Evolutionary conservation across 2,113 vertebrate genomes (phyloP), one percentile per base, ranked within the genome.

Genomic region (Delphinus delphis): DNA sequence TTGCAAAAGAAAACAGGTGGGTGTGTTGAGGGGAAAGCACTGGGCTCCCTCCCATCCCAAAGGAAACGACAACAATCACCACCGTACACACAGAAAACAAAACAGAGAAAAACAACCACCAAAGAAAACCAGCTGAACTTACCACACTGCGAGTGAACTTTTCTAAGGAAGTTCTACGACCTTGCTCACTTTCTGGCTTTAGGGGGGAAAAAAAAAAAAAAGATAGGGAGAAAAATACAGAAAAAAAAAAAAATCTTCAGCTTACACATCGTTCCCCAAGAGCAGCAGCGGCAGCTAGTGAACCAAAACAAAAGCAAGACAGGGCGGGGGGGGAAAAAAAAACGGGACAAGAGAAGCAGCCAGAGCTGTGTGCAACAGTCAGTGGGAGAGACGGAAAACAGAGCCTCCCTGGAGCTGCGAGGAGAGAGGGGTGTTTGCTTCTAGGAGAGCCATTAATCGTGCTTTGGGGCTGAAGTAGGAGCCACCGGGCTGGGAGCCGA

Each of bases 81-180:
- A 80, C 33, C 94, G 96, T 53, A 67, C 13, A 55, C 67, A 58
- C 9, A 44, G 68, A 36, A 44, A 85, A 80, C 89, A 90, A 96
- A 97, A 93, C 90, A 67, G 81, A 96, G 95, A 89, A 97, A 95
- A 98, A 94, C 95, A 36, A 36, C 97, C 96, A 94, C 97, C 77
- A 58, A 38, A 58, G 97, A 97, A 95, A 98, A 94, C 96, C 97
- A 96, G 96, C 98, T 95, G 97, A 98, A 99, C 99, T 99, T 99
- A 99, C 99, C 99, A 99, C 98, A 5, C 99, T 99, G 99, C 99
- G 99, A 97, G 99, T 99, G 99, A 99, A 99, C 98, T 99, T 99
- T 99, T 99, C 99, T 99, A 99, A 98, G 98, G 99, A 99, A 98
- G 99, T 99, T 99, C 99, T 99, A 98, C 99, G 99, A 98, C 99